Base-by-base conservation (phyloP, 2,797 vertebrate genomes). In the Lagorchestes hirsutus region DNA sequence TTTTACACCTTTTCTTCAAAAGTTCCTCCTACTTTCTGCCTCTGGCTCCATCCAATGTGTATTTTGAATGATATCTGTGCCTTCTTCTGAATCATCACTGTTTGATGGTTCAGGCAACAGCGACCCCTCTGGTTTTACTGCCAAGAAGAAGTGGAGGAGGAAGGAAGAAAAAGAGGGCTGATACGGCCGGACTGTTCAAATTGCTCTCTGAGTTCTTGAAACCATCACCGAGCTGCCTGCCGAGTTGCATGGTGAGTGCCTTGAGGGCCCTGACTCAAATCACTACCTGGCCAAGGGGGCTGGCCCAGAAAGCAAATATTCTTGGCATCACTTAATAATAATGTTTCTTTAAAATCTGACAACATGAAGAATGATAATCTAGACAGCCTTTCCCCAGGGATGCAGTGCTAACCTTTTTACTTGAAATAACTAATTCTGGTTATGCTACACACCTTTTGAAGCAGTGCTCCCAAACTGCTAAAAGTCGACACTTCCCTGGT, bases 1-100 rank as follows among this genome's bases (percentile, higher is more conserved):
- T 94, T 95, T 31, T 55, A 94, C 93, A 52, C 34, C 54, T 46
- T 67, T 90, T 97, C 94, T 90, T 90, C 93, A 94, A 56, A 0
- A 87, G 92, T 90, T 92, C 34, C 94, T 94, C 52, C n/a, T 54
- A 90, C 5, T 54, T 91, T 67, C 90, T 50, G 40, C 57, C 90
- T 54, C 52, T 46, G 28, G 67, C 24, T 34, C 62, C 92, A 90
- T 34, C 62, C 92, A 90, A 18, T 9, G 62, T 54, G 34, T 54
- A 54, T 62, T 54, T 94, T 62, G 28, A 54, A 94, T 67, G 54
- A 46, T 12, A 67, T 29, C 52, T 31, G 27, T 52, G 11, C 22
- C 31, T 54, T 40, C 4, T 67, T 91, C 46, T 55, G 92, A 74
- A 74, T 54, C 5, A 31, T 54, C 8, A 0, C 9, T 40, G 52